A percentile compares a stretch with the other conserved stretches of the same genome.
Evolutionary conservation across 92 coral and sea anemone genomes (phyloP).

Genomic region (Siderastrea siderea): DNA sequence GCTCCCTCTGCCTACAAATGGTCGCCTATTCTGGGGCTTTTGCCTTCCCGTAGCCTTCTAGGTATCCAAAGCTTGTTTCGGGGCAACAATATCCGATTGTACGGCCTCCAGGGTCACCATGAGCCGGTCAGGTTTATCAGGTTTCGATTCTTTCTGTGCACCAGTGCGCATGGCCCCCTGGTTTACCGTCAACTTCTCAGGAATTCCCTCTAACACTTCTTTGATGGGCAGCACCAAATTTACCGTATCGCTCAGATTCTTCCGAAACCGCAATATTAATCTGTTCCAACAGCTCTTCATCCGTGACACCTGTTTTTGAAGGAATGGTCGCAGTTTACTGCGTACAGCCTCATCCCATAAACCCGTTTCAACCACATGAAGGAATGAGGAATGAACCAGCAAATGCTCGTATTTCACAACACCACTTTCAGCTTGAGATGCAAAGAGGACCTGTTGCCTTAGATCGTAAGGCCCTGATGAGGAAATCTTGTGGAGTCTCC

Average conservation of each 20-base stretch:
- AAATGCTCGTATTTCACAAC: not conserved
- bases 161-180: not conserved
- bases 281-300: conserved; percentile 39
- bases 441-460: not conserved
- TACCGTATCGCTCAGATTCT: conserved; percentile 27
- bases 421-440: conserved; percentile 22
- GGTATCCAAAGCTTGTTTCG: conserved; percentile 11
- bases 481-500: conserved; percentile 68
- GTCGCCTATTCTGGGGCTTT: not conserved
- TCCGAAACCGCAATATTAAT: conserved; percentile 21
- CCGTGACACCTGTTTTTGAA: conserved; percentile 28
- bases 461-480: conserved; percentile 42
- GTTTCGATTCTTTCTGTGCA: not conserved
- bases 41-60: not conserved
- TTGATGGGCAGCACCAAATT: conserved; percentile 8
- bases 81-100: conserved; percentile 5
- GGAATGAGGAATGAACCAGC: not conserved
- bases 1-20: not conserved
- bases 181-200: not conserved
- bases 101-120: conserved; percentile 11
- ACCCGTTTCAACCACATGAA: not conserved
- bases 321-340: conserved; percentile 23
- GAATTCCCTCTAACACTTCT: conserved; percentile 3
- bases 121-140: conserved; percentile 16
- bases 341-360: conserved; percentile 12